Conservation (phyloP, 2,113 vertebrate species). For the Stegostoma tigrinum region DNA sequence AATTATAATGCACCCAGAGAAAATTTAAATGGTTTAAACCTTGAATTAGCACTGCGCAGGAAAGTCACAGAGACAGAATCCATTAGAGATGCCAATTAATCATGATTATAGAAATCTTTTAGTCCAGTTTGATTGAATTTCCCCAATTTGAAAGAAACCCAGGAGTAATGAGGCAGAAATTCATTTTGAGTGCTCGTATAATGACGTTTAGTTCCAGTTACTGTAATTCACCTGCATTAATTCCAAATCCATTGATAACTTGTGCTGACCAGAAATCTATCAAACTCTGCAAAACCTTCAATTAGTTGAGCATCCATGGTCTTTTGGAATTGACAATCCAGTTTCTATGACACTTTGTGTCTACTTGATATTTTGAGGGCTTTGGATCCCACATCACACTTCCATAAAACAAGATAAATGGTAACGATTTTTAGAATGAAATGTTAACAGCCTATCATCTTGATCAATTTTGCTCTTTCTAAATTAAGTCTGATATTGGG, state of each 20-base stretch:
- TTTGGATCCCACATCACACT: neutral
- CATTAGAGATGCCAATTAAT: neutral
- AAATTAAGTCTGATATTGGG: neutral
- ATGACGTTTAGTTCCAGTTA: neutral
- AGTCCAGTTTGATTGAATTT: neutral
- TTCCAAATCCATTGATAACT: neutral
- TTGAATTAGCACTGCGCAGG: neutral
- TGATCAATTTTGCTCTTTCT: neutral
- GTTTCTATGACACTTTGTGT: neutral
- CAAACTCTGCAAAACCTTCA: neutral
- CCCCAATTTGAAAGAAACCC: neutral
- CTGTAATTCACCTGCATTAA: neutral
- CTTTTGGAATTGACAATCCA: neutral
- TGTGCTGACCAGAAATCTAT: neutral
- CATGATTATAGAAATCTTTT: neutral
- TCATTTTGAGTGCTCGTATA: neutral
- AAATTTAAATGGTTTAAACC: neutral
- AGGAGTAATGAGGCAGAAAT: neutral
- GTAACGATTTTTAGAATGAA: neutral
- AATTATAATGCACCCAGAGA: neutral
- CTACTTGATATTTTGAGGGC: neutral
- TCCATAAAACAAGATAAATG: constrained; percentile 7
- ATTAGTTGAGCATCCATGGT: too few relatives aligned
- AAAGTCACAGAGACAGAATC: neutral
- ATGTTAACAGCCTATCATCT: neutral